Conservation (phyloP, 2,797 vertebrate genomes). For the Pipistrellus kuhlii region DNA sequence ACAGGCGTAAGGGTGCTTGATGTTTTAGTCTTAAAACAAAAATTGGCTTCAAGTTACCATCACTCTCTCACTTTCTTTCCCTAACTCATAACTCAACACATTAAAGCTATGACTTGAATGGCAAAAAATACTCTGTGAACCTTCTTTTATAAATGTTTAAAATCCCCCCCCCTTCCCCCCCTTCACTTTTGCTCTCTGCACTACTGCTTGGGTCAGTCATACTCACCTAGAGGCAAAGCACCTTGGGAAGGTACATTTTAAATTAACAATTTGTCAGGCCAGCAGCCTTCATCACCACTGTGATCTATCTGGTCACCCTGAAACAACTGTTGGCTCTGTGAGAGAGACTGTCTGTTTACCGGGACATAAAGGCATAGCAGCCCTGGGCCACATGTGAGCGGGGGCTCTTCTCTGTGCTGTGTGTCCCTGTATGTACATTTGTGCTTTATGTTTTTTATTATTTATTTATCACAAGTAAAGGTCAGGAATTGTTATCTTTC, state of each 20-base stretch:
- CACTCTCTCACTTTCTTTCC: neutral
- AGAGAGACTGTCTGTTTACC: neutral
- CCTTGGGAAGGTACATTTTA: neutral
- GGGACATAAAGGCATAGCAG: neutral
- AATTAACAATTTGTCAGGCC: neutral
- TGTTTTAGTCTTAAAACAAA: neutral
- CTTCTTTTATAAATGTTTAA: neutral
- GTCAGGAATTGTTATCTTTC: too few species aligned
- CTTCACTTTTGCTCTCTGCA: neutral
- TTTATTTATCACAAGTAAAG: too few species aligned
- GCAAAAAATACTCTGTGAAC: neutral
- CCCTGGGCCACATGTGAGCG: neutral
- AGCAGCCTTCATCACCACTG: neutral
- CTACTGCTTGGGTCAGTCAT: neutral
- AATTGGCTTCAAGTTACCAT: neutral
- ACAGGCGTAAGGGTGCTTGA: neutral
- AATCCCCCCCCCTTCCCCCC: too few species aligned
- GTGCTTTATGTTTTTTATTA: too few species aligned
- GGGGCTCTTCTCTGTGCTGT: neutral
- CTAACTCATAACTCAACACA: neutral
- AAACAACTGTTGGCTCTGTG: neutral
- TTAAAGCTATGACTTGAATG: neutral
- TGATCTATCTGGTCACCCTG: neutral
- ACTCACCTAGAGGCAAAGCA: neutral
- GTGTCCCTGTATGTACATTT: too few species aligned